phyloP scores from a whole-genome alignment of 2,797 vertebrate species.

The Trichosurus vulpecula region DNA sequence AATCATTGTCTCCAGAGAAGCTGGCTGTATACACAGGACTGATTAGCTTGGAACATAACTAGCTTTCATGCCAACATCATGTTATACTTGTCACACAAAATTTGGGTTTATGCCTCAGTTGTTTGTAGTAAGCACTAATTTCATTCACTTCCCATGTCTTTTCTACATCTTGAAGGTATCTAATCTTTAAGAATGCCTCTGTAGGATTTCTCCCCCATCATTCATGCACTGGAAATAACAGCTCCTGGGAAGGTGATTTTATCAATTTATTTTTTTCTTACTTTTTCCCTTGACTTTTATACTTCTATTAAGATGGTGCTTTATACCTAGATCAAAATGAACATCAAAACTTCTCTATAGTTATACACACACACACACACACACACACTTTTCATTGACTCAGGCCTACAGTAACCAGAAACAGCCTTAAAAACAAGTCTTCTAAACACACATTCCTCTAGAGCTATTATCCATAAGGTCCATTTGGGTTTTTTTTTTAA shows the following conservation, averaged over 20 bases:
- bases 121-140: slow-evolving; percentile 52
- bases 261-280: not conserved
- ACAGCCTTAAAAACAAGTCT: not conserved
- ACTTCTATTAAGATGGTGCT: not conserved
- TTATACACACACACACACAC: not conserved
- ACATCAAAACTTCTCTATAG: not conserved
- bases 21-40: slow-evolving; percentile 19
- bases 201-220: slow-evolving; percentile 7
- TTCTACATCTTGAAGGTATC: slow-evolving; percentile 50
- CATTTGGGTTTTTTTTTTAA: not conserved
- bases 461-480: not conserved
- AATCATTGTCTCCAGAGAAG: slow-evolving; percentile 58
- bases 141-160: slow-evolving; percentile 48
- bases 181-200: slow-evolving; percentile 19
- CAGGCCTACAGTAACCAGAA: not conserved
- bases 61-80: slow-evolving; percentile 35
- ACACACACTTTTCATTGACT: not conserved
- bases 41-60: slow-evolving; percentile 10
- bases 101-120: slow-evolving; percentile 52
- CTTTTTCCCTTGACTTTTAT: not conserved
- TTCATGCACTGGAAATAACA: not conserved
- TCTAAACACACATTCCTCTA: not conserved
- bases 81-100: slow-evolving; percentile 46
- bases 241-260: not conserved
- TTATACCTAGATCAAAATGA: not conserved